Base-by-base conservation (phyloP, 1,140 invertebrate genomes). In the Vollenhovia emeryi region DNA sequence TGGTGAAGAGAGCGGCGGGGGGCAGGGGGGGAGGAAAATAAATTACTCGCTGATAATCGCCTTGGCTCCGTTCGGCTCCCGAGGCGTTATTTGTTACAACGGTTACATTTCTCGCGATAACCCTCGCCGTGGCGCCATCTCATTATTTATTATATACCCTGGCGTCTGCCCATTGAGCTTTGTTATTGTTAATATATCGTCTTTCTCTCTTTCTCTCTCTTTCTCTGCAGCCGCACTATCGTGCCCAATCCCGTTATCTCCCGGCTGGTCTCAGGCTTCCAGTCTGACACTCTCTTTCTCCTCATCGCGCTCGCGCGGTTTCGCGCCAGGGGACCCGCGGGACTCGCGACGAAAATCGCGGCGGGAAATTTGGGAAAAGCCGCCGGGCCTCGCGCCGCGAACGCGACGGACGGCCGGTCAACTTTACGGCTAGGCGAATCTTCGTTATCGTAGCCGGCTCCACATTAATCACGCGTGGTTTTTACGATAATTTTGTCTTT, bases 91-190 rank as follows among this genome's bases (percentile, higher is more conserved):
- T 92, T 92, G 88, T 92, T 89, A 86, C 76, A 89, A 89, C 85
- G 89, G 79, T 89, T 90, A 92, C 89, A 87, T 88, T 90, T 88
- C 83, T 80, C 45, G 78, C 86, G 92, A 93, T 93, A 93, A 93
- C 92, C 92, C 90, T 84, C 83, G 88, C 86, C 75, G 84, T 85
- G 92, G 91, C 92, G 92, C 91, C 92, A 92, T 90, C 91, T 88
- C 86, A 88, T 90, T 90, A 90, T 90, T 90, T 90, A 87, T 89
- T 88, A 84, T 91, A 78, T 83, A 85, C 50, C n/a, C n/a, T 62
- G 64, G 60, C 36, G 76, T 71, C 62, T 36, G 66, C 45, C 57
- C 55, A 69, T 76, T 62, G 60, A 71, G n/a, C 66, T 75, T 82
- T 90, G 75, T 90, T 90, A 87, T 87, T 89, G 80, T 89, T 87